Base-by-base conservation (phyloP, 2,888 invertebrate species). In the Tetrapedia diversipes region DNA sequence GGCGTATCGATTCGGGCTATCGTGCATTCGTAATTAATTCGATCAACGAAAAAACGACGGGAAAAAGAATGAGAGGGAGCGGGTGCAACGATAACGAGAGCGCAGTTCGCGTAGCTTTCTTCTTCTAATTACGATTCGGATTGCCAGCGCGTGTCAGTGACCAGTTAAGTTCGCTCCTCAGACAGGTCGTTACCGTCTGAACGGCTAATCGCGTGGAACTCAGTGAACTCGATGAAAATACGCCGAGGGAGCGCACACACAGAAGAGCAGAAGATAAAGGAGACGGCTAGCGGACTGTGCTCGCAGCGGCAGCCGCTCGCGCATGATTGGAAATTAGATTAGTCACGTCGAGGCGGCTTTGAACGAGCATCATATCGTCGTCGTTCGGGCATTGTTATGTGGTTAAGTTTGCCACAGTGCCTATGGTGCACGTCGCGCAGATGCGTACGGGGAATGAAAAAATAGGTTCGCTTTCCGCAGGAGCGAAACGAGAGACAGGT, bases 311-410 rank as follows among this genome's bases (percentile, higher is more conserved):
- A 69, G 59, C 81, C 56, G 72, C 76, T 77, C 77, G 79, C 84
- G 81, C 85, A 84, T 83, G 82, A 87, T 83, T 85, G 76, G 87
- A 83, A 87, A 87, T 87, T 87, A 84, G 85, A 89, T 90, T 89
- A 89, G 87, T 86, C 81, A 88, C 86, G 87, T 89, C 86, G 85
- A 84, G 79, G 77, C 84, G 86, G 83, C 80, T 85, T 83, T 84
- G 82, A 86, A 84, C 84, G 78, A 82, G 82, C 75, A 65, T 79
- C 56, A 63, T 63, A 8, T 8, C 32, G 32, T 32, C 82, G 72
- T 61, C 54, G 45, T 10, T 41, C n/a, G 24, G 22, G 56, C 10
- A 47, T 63, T 66, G 68, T 68, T 60, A 56, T 45, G 47, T n/a
- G 47, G 61, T 61, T 54, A 67, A 68, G 67, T 71, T n/a, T 67